Evolutionary conservation across 2,797 vertebrate genomes (phyloP), one percentile per base, ranked within the genome.

Genomic region (Pseudomugil gertrudae): DNA sequence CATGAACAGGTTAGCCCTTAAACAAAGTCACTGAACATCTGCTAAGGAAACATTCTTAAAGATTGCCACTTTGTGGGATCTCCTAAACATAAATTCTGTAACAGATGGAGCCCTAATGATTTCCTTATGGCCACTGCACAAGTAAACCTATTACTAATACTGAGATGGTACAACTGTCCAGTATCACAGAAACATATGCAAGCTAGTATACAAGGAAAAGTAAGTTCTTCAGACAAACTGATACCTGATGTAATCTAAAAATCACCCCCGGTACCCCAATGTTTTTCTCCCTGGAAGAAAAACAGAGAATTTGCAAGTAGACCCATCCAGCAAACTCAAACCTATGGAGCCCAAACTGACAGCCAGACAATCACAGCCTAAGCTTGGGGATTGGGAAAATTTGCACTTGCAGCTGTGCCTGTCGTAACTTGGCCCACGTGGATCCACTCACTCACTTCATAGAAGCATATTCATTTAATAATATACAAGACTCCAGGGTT

Each of bases 361-460:
- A 11, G 51, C 51, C 67, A 72, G 51, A 40, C 74, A 75, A 68
- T 81, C 57, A 60, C 58, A 64, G 63, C 87, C 68, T 33, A 61
- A 80, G 72, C 67, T 29, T 30, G 63, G 72, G 74, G 74, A 76
- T 30, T 45, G 76, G 57, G 56, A 52, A 75, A 65, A 73, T 40
- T 72, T 75, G 66, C 76, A 79, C 69, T 75, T 79, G 66, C 80
- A 85, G 79, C 81, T 87, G 84, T 33, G 72, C 65, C 74, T 54
- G 76, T 81, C 21, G 52, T 86, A 78, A 79, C 48, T 69, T 72
- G 63, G 75, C 72, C 80, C 79, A 85, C 80, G 23, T 79, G 76
- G 67, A 76, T 70, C 76, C 79, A 87, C 82, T 81, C 74, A 69
- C 69, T 70, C 45, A 83, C 61, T 84, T 85, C 68, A 86, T 79